Percentiles rank a stretch among this genome's conserved stretches.
phyloP scores from a whole-genome alignment of 2,888 invertebrate species.

The Rhamphomyia laevipes region DNA sequence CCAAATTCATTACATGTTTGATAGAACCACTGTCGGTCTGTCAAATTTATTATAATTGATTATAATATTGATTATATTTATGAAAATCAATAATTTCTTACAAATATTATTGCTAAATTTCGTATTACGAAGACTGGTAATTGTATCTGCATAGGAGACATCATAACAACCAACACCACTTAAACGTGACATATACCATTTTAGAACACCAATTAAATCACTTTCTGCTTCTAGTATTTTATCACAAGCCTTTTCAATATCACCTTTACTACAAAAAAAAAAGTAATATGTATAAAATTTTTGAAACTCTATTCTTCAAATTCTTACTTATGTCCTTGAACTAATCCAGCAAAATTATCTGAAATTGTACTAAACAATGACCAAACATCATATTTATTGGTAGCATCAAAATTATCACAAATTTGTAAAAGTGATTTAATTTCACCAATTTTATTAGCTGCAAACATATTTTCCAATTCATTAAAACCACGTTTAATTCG shows the following conservation, averaged over 20 bases:
- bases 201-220: slow-evolving; percentile 24
- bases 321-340: slow-evolving; percentile 22
- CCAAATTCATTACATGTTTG: slow-evolving; percentile 78
- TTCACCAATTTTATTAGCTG: slow-evolving; percentile 10
- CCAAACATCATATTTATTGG: slow-evolving; percentile 19
- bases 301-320: neutral
- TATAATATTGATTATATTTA: neutral
- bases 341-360: slow-evolving; percentile 21
- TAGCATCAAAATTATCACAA: slow-evolving; percentile 19
- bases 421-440: slow-evolving; percentile 20
- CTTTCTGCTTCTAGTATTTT: slow-evolving; percentile 23
- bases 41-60: slow-evolving; percentile 12
- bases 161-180: slow-evolving; percentile 20
- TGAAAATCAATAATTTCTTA: slow-evolving; percentile 11
- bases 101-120: slow-evolving; percentile 20
- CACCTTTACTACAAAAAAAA: slow-evolving; percentile 19
- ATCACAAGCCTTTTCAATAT: slow-evolving; percentile 24
- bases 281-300: neutral
- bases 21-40: slow-evolving; percentile 61
- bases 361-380: slow-evolving; percentile 23
- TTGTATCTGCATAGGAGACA: slow-evolving; percentile 23
- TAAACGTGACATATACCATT: slow-evolving; percentile 20
- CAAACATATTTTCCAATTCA: slow-evolving; percentile 18
- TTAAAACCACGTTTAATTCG: slow-evolving; percentile 28
- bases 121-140: slow-evolving; percentile 16